These are phyloP conservation scores for Okapia johnstoni DNA, from an alignment of 2,113 vertebrate genomes.

Conservation along the genomic window DNA sequence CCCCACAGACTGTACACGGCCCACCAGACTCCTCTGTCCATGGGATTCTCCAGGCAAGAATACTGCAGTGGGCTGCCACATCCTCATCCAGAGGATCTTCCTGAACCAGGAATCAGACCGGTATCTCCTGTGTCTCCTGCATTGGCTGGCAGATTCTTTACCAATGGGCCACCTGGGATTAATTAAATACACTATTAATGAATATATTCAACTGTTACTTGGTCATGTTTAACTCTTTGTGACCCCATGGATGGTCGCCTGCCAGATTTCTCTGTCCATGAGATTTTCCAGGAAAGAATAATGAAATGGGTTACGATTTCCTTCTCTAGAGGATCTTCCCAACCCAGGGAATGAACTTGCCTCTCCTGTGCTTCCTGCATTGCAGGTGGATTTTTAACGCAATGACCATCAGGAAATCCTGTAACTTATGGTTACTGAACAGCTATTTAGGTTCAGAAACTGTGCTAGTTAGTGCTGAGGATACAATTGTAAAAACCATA, in stretches of 20 bases:
- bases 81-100: neutral
- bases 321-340: neutral
- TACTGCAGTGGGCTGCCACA: neutral
- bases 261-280: neutral
- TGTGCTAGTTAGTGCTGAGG: neutral
- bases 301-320: accelerated
- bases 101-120: neutral
- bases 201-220: neutral
- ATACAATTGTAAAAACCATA: neutral
- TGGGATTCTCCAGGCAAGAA: neutral
- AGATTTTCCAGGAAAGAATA: neutral
- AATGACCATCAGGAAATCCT: neutral
- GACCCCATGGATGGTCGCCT: neutral
- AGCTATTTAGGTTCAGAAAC: neutral
- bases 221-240: neutral
- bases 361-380: neutral
- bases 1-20: neutral
- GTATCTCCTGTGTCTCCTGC: neutral
- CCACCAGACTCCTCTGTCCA: neutral
- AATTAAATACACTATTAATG: neutral
- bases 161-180: neutral
- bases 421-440: neutral
- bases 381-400: neutral
- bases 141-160: neutral
- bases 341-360: neutral